A percentile compares a stretch with the other conserved stretches of the same genome.
Evolutionary conservation across 2,888 invertebrate species (phyloP).

Genomic region (Hypena proboscidalis): DNA sequence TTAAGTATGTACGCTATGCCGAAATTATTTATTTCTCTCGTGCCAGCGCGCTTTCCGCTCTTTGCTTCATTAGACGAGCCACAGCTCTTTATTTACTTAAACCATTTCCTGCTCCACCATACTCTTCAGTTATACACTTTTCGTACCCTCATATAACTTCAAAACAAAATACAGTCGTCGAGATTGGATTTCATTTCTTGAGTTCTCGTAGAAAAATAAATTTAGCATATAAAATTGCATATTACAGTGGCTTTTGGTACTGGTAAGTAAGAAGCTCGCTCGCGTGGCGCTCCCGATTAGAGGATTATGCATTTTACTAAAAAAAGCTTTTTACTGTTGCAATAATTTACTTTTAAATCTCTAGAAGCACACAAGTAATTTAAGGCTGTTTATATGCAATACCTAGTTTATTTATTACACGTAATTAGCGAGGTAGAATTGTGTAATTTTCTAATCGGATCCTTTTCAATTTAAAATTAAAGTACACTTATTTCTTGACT

Average conservation of each 20-base stretch:
- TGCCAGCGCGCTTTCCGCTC: no score
- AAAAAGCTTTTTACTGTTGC: not conserved
- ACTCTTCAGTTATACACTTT: not conserved
- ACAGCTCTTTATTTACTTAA: no score
- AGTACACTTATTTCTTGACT: no score
- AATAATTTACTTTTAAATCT: no score
- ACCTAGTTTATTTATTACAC: no score
- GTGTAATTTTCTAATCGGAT: no score
- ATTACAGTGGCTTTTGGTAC: not conserved
- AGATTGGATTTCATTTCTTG: not conserved
- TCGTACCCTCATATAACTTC: not conserved
- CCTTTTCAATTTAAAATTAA: no score
- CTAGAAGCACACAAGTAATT: not conserved
- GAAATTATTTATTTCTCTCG: no score
- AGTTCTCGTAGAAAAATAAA: not conserved
- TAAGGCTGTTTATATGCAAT: not conserved
- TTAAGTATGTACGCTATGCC: no score
- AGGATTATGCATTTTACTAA: not conserved
- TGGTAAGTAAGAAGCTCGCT: not conserved
- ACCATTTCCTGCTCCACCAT: no score
- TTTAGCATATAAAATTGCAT: constrained; percentile 1
- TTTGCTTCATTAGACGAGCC: no score
- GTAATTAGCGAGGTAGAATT: no score
- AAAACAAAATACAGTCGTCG: not conserved
- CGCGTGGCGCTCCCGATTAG: not conserved